phyloP scores from a whole-genome alignment of 64 coral and sea anemone genomes.

The Pocillopora verrucosa region DNA sequence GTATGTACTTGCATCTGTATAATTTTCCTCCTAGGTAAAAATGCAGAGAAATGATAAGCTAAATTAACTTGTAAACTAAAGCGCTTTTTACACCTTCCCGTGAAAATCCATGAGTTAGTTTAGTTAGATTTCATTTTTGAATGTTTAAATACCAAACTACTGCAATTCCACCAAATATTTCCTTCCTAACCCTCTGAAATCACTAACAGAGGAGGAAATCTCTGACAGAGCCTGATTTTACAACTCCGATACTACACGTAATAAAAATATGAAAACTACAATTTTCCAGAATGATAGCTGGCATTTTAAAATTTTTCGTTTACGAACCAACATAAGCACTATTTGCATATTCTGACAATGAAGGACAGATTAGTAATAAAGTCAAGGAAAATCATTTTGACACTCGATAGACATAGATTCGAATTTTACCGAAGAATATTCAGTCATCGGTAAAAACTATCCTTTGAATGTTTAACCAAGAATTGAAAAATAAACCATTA shows the following conservation, averaged over 20 bases:
- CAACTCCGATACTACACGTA: neutral
- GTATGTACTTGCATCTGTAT: neutral
- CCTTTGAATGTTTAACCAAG: neutral
- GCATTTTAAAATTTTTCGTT: neutral
- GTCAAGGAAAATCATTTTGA: neutral
- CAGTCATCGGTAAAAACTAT: neutral
- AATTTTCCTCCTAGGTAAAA: neutral
- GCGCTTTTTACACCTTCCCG: neutral
- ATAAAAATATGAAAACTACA: neutral
- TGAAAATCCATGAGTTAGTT: neutral
- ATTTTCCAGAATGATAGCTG: neutral
- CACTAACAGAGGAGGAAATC: too few relatives aligned
- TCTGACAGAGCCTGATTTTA: neutral
- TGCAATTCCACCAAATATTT: too few relatives aligned
- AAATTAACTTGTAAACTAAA: neutral
- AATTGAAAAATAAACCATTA: neutral
- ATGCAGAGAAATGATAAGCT: neutral
- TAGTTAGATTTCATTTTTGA: neutral
- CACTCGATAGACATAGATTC: conserved; percentile 2
- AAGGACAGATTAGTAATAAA: neutral
- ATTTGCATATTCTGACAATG: conserved; percentile 7
- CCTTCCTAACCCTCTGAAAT: too few relatives aligned
- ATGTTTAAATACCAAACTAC: too few relatives aligned
- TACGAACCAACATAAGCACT: neutral
- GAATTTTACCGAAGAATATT: neutral